phyloP scores from a whole-genome alignment of 37 sponge, comb jelly and placozoan genomes.

The Agelas oroides region DNA sequence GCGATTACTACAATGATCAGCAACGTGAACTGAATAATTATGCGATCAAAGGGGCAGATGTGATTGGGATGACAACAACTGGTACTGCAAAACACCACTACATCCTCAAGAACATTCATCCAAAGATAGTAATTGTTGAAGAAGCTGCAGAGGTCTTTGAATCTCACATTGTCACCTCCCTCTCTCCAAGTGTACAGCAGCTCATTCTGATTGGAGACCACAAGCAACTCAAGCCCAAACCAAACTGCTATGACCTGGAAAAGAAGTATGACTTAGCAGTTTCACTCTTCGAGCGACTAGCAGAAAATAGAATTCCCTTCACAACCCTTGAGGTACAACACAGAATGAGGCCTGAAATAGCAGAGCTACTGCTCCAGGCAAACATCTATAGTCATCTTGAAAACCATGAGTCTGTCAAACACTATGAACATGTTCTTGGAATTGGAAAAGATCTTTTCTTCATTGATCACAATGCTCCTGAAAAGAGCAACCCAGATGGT shows the following conservation, averaged over 20 bases:
- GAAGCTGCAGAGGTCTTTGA: conserved; percentile 98
- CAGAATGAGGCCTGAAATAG: conserved; percentile 93
- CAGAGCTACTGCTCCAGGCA: conserved; percentile 72
- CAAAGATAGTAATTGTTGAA: conserved; percentile 95
- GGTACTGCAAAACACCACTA: conserved; percentile 89
- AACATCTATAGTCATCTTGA: conserved; percentile 70
- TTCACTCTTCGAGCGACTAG: conserved; percentile 95
- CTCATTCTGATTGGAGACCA: conserved; percentile 97
- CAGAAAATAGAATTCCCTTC: conserved; percentile 33
- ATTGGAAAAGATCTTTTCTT: conserved; percentile 77
- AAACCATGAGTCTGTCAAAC: conserved; percentile 42
- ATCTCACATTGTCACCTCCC: conserved; percentile 84
- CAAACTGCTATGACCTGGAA: conserved; percentile 73
- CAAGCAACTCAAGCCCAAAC: conserved; percentile 90
- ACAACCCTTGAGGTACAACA: conserved; percentile 78
- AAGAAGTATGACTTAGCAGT: conserved; percentile 73
- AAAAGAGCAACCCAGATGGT: conserved; percentile 38
- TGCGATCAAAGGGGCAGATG: conserved; percentile 60
- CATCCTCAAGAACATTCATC: conserved; percentile 60
- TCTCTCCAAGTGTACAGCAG: conserved; percentile 87
- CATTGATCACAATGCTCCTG: conserved; percentile 59
- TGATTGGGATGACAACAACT: conserved; percentile 95
- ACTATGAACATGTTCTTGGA: conserved; percentile 63
- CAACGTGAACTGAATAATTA: conserved; percentile 49
- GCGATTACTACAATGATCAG: conserved; percentile 23